Conservation (phyloP, 2,888 invertebrate genomes). For the Agrochola circellaris region DNA sequence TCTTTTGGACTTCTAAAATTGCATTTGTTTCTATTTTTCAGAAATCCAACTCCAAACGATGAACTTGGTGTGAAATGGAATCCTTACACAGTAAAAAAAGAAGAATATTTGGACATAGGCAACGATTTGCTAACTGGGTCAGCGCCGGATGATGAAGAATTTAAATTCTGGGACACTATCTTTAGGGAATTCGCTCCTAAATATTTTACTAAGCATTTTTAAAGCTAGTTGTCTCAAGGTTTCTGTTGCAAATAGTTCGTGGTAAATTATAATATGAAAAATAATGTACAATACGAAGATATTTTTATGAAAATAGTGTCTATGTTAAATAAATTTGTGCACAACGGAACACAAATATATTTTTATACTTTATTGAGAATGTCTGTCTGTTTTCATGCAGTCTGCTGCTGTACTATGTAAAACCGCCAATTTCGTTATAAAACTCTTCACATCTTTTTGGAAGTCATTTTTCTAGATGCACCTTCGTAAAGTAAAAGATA, state of each 20-base stretch:
- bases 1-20: background rate
- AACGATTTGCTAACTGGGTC: slow-evolving; percentile 36
- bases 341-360: background rate
- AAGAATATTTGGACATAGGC: slow-evolving; percentile 57
- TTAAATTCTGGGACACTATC: slow-evolving; percentile 55
- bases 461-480: background rate
- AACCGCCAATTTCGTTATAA: background rate
- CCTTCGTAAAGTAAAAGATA: background rate
- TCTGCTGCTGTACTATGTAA: background rate
- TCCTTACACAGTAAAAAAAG: slow-evolving; percentile 51
- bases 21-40: slow-evolving; percentile 24
- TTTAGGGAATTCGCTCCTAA: slow-evolving; percentile 47
- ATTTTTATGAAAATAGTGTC: background rate
- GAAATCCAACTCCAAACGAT: slow-evolving; percentile 68
- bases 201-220: slow-evolving; percentile 29
- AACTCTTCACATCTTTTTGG: background rate
- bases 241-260: slow-evolving; percentile 1
- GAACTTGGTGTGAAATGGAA: slow-evolving; percentile 59
- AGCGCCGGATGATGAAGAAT: slow-evolving; percentile 54
- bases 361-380: background rate
- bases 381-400: background rate
- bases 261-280: background rate
- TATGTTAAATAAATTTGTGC: background rate
- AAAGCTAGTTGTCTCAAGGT: background rate
- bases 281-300: background rate